These are phyloP conservation scores for Sabatieria punctata DNA, from an alignment of 2,888 invertebrate genomes.

Conservation along the genomic window DNA sequence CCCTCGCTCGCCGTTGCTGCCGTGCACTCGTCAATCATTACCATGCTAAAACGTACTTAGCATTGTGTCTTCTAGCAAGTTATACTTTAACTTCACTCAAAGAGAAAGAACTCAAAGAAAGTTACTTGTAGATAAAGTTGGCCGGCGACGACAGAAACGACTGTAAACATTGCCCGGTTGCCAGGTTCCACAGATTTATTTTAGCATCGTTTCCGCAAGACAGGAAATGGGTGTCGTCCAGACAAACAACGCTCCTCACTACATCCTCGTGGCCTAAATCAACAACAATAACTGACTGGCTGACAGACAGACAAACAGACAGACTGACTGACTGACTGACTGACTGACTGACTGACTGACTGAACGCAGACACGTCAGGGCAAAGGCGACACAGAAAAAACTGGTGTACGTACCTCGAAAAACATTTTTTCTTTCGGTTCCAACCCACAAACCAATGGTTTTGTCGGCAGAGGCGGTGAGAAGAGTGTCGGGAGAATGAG, in stretches of 20 bases:
- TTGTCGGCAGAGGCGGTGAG: constrained; percentile 86
- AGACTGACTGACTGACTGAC: background rate
- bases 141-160: no score
- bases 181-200: no score
- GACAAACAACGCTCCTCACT: constrained; percentile 57
- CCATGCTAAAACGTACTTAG: no score
- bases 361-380: background rate
- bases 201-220: constrained; percentile 84
- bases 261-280: constrained; percentile 69
- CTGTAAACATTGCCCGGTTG: no score
- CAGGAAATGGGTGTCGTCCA: constrained; percentile 56
- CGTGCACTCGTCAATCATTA: no score
- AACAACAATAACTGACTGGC: background rate
- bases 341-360: background rate
- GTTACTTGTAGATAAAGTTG: no score
- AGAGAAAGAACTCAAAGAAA: no score
- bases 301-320: no score
- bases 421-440: constrained; percentile 48
- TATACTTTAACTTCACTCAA: no score
- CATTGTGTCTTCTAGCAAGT: no score
- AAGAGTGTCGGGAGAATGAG: constrained; percentile 33
- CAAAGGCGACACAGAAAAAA: constrained; percentile 1
- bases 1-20: no score
- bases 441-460: constrained; percentile 62
- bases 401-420: constrained; percentile 43